Percentiles rank a stretch among this genome's conserved stretches.
These are phyloP conservation scores for Luffia ferchaultella DNA, from an alignment of 2,888 invertebrate species.

Conservation along the genomic window DNA sequence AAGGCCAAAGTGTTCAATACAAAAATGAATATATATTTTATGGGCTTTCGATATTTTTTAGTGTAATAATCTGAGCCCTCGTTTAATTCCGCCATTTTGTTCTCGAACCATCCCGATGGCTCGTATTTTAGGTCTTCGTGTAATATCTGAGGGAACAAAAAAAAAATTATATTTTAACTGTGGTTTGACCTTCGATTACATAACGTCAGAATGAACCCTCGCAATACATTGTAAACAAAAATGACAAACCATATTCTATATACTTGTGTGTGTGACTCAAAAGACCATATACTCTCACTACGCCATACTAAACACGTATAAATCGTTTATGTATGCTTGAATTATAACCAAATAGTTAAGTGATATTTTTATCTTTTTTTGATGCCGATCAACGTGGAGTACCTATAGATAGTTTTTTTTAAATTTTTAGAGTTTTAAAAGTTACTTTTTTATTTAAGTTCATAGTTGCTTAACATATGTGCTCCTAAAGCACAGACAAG, in stretches of 20 bases:
- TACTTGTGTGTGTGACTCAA: constrained; percentile 1
- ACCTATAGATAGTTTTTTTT: too few relatives aligned
- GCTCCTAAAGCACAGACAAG: too few relatives aligned
- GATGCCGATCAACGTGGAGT: too few relatives aligned
- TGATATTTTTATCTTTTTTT: too few relatives aligned
- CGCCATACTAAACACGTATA: constrained; percentile 1
- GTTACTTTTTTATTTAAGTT: too few relatives aligned
- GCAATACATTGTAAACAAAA: not conserved
- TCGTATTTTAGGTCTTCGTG: constrained; percentile 40
- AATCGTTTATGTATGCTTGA: not conserved
- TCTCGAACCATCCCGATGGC: constrained; percentile 42
- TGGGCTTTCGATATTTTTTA: constrained; percentile 27
- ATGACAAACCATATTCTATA: constrained; percentile 7
- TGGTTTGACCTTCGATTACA: not conserved
- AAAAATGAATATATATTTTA: constrained; percentile 30
- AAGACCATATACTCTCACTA: not conserved
- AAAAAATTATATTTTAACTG: not conserved
- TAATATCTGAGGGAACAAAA: constrained; percentile 23
- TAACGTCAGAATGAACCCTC: not conserved
- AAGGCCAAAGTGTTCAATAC: constrained; percentile 35
- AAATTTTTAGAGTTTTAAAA: too few relatives aligned
- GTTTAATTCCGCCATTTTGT: constrained; percentile 28
- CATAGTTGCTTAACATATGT: too few relatives aligned
- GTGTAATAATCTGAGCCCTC: constrained; percentile 36
- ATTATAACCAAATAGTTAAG: too few relatives aligned